phyloP scores from a whole-genome alignment of 2,113 vertebrate species.

The Anhinga anhinga region DNA sequence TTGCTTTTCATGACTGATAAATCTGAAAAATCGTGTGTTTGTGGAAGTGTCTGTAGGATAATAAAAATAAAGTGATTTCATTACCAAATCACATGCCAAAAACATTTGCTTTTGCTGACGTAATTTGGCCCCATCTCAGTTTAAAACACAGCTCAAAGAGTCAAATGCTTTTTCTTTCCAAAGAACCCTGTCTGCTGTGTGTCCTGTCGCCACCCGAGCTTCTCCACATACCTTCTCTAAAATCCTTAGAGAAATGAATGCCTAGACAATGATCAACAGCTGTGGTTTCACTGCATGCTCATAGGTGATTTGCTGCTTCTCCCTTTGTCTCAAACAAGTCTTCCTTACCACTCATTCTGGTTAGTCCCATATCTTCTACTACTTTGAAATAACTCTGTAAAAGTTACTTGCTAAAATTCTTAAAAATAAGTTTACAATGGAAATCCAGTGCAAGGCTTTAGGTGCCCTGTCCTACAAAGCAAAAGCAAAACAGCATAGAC shows the following conservation, averaged over 20 bases:
- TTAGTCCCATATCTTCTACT: background rate
- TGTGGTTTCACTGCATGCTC: background rate
- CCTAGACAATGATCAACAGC: background rate
- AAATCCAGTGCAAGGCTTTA: background rate
- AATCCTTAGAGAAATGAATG: background rate
- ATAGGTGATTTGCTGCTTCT: background rate
- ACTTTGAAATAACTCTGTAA: background rate
- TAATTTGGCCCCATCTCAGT: slow-evolving; percentile 1
- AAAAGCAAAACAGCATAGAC: background rate
- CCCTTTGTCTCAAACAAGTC: background rate
- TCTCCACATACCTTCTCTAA: background rate
- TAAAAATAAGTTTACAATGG: background rate
- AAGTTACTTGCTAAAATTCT: background rate
- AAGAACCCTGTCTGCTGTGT: slow-evolving; percentile 3
- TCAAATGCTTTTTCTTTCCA: slow-evolving; percentile 5
- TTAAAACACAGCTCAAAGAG: slow-evolving; percentile 8
- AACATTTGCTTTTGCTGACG: slow-evolving; percentile 33
- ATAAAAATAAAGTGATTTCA: slow-evolving; percentile 55
- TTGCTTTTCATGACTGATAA: slow-evolving; percentile 17
- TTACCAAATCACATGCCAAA: slow-evolving; percentile 54
- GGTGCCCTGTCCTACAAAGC: background rate
- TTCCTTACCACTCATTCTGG: background rate
- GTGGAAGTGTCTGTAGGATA: slow-evolving; percentile 30
- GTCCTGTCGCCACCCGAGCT: background rate
- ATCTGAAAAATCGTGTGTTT: background rate